These are phyloP conservation scores for Zonitis immaculata DNA, from an alignment of 2,888 invertebrate genomes.

Conservation along the genomic window DNA sequence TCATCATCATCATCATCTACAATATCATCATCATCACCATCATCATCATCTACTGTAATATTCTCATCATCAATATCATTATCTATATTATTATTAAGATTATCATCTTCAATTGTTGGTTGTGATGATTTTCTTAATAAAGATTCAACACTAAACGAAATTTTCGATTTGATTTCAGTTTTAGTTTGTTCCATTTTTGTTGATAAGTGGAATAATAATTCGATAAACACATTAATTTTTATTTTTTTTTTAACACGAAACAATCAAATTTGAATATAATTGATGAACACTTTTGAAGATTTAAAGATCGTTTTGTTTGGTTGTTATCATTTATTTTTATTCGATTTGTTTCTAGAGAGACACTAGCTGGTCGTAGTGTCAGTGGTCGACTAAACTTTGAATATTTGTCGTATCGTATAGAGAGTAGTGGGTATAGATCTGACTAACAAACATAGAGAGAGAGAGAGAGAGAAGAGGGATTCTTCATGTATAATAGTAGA, in stretches of 20 bases:
- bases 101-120: constrained; percentile 14
- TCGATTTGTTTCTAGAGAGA: background rate
- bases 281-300: background rate
- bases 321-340: background rate
- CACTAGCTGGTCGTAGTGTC: constrained; percentile 24
- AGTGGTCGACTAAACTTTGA: constrained; percentile 30
- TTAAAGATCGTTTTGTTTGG: background rate
- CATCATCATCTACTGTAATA: constrained; percentile 43
- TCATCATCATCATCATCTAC: constrained; percentile 41
- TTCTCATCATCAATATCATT: constrained; percentile 46
- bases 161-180: constrained; percentile 56
- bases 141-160: constrained; percentile 71
- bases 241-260: background rate
- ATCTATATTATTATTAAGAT: constrained; percentile 23
- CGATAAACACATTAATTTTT: constrained; percentile 5
- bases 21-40: constrained; percentile 39
- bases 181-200: constrained; percentile 45
- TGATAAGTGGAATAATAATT: constrained; percentile 13
- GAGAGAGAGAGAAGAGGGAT: constrained; percentile 25
- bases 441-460: too few relatives aligned
- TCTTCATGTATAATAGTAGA: constrained; percentile 21
- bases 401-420: constrained; percentile 21
- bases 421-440: background rate
- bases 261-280: background rate
- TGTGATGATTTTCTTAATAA: constrained; percentile 48